Base-by-base conservation (phyloP, 2,113 vertebrate species). In the Oophaga pumilio region DNA sequence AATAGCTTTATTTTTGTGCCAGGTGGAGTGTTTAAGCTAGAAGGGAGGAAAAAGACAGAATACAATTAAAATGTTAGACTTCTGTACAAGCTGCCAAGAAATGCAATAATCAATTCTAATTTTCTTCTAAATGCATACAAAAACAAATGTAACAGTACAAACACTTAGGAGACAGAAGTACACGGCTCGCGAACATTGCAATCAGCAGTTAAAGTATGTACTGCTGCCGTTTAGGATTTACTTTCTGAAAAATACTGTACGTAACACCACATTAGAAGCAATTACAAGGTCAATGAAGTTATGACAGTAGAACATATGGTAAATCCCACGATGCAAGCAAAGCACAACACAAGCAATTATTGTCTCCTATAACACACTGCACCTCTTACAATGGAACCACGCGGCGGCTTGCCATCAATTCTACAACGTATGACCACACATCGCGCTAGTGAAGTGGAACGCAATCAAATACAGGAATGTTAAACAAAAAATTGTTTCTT, bases 1-100 rank as follows among this genome's bases (percentile, higher is more conserved):
- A 97, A 94, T 81, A 99, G 96, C 89, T 96, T 98, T 79, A 99
- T 93, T 95, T 99, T 99, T 90, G 97, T 99, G 93, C 97, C 98
- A 90, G 98, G 97, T 22, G 98, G 97, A 84, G 95, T 96, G 85
- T 96, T 96, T 88, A 96, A 69, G 85, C 95, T 96, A 91, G 78
- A 90, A 62, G 91, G 57, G 9, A 5, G 90, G 79, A 90, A 91
- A 90, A 64, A 68, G 50, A 50, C 0, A 59, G 88, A 90, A 62
- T 84, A 89, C 59, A 77, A 85, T 20, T 60, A 22, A 90, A 89
- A 80, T 78, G 8, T 73, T 85, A 87, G 59, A 59, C 77, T 71
- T 89, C 33, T 76, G 13, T 0, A 3, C 71, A 87, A n/a, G 71
- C 62, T 49, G 89, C 13, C 50, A 64, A 84, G 86, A 80, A 90